Base-by-base conservation (phyloP, 2,113 vertebrate genomes). In the Catharus minimus region DNA sequence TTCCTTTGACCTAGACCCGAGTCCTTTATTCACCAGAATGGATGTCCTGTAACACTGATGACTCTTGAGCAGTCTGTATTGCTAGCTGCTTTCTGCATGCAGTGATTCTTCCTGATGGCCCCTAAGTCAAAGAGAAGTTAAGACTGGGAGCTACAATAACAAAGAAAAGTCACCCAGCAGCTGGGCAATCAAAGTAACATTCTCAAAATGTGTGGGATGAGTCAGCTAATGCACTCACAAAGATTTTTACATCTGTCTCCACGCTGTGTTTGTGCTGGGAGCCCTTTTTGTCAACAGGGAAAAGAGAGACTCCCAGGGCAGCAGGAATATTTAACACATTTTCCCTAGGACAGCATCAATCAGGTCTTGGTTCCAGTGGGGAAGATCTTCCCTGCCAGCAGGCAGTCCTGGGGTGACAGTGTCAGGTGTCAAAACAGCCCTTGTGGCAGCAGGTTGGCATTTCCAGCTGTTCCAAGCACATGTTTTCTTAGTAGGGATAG, bases 111-210 rank as follows among this genome's bases (percentile, higher is more conserved):
- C 46, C 58, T 79, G 69, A 61, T 55, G 62, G 61, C 69, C 61
- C 83, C 89, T 58, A 38, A 89, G 53, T 81, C 80, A 86, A 85
- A 75, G n/a, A 57, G 52, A 65, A 90, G 47, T 77, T 86, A 77
- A 57, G 58, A 60, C 75, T 80, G 55, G 55, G 77, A 82, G 84
- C 58, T 62, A 60, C 62, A 93, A 44, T 87, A 92, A 49, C 46
- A 66, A 86, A 83, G 53, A 94, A 74, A 92, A 75, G 61, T 61
- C 46, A 73, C 30, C 58, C 76, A 86, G 21, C 15, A 73, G 33
- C 33, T 75, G 55, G 50, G 71, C 62, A 94, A 76, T 91, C 78
- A 72, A 66, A 90, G 36, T 28, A 86, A 57, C 86, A 44, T 78
- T 81, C 79, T 56, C 73, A 84, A 89, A 93, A 62, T 12, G 23